These are phyloP conservation scores for Montipora sp. DNA, from an alignment of 64 coral and sea anemone genomes.

Conservation along the genomic window DNA sequence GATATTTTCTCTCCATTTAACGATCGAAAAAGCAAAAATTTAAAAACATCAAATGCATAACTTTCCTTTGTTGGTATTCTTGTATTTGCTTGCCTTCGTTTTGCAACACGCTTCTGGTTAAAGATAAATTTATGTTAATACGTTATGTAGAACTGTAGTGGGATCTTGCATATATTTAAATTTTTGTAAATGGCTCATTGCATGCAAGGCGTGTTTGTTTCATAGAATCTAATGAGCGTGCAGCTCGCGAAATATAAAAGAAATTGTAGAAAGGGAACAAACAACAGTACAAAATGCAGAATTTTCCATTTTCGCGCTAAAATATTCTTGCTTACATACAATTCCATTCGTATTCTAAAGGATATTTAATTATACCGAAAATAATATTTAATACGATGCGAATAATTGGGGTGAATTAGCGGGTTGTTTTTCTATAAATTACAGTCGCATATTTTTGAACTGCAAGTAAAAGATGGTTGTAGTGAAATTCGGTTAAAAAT, in stretches of 20 bases:
- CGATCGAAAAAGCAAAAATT: too few species aligned
- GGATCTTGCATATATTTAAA: background rate
- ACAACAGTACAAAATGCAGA: background rate
- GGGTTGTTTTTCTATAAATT: background rate
- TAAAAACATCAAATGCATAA: too few species aligned
- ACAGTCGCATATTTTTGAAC: background rate
- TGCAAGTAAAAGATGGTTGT: background rate
- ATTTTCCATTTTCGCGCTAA: background rate
- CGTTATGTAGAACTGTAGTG: background rate
- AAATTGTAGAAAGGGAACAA: background rate
- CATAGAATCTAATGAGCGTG: too few species aligned
- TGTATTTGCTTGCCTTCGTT: background rate
- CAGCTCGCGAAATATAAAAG: too few species aligned
- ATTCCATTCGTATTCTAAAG: background rate
- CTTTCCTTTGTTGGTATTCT: background rate
- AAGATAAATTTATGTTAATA: too few species aligned
- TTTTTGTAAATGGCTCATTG: background rate
- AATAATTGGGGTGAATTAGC: background rate
- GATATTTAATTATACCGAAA: background rate
- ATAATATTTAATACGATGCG: background rate
- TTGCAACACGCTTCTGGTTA: background rate
- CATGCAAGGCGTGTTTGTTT: too few species aligned
- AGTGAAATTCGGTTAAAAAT: background rate
- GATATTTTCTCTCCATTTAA: too few species aligned
- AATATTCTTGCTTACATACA: background rate